Conservation (phyloP, 1,140 invertebrate genomes). For the Dendroctonus valens region DNA sequence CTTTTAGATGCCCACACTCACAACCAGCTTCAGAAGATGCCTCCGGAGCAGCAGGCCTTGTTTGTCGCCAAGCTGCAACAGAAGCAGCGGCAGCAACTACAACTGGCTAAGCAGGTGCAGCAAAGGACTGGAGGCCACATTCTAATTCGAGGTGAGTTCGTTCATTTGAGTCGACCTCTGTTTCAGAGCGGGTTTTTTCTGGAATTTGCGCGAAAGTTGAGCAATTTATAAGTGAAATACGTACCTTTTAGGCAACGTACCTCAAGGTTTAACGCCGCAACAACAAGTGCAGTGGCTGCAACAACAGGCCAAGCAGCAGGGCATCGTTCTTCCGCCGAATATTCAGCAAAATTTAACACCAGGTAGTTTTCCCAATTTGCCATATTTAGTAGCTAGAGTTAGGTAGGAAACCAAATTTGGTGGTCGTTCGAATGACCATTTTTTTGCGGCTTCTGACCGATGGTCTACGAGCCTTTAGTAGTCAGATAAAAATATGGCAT, state of each 20-base stretch:
- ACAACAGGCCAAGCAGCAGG: constrained; percentile 58
- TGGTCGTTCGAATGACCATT: too few relatives aligned
- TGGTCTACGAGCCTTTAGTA: too few relatives aligned
- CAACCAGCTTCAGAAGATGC: constrained; percentile 78
- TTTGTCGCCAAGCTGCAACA: constrained; percentile 72
- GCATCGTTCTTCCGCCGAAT: constrained; percentile 51
- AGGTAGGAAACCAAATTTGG: too few relatives aligned
- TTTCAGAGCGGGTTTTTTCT: not conserved
- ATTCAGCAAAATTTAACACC: constrained; percentile 44
- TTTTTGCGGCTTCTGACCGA: too few relatives aligned
- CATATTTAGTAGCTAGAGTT: too few relatives aligned
- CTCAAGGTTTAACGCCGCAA: constrained; percentile 61
- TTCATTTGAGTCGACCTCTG: not conserved
- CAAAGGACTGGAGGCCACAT: constrained; percentile 52
- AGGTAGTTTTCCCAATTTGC: constrained; percentile 26
- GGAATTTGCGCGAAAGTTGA: not conserved
- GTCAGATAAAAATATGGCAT: too few relatives aligned
- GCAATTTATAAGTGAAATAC: not conserved
- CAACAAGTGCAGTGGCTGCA: constrained; percentile 69
- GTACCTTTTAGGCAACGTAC: constrained; percentile 48
- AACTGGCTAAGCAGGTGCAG: constrained; percentile 54
- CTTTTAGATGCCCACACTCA: constrained; percentile 74
- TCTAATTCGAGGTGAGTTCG: constrained; percentile 50
- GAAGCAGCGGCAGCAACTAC: constrained; percentile 61
- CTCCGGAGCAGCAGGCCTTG: constrained; percentile 71